These are phyloP conservation scores for Gallinago media DNA, from an alignment of 2,113 vertebrate species.

Conservation along the genomic window DNA sequence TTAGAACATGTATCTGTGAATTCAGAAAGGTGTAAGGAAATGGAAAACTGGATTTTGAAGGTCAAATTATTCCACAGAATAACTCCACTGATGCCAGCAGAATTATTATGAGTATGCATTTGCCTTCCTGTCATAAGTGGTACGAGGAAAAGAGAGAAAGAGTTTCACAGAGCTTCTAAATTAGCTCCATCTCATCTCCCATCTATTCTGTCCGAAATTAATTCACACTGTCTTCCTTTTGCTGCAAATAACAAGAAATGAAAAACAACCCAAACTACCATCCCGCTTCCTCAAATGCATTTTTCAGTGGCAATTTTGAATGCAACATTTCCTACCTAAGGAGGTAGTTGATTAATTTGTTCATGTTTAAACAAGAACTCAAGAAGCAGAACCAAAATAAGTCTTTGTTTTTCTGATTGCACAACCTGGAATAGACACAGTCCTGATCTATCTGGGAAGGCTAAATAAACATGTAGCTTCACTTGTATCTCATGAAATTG, in stretches of 20 bases:
- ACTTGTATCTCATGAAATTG: accelerated
- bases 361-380: conserved; percentile 9
- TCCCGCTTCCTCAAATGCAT: neutral
- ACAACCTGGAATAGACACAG: neutral
- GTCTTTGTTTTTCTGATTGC: neutral
- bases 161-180: conserved; percentile 22
- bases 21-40: neutral
- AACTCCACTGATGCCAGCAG: neutral
- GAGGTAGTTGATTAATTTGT: conserved; percentile 28
- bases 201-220: conserved; percentile 25
- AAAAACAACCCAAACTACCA: neutral
- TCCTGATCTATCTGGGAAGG: neutral
- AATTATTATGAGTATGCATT: conserved; percentile 13
- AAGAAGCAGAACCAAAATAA: neutral
- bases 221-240: conserved; percentile 11
- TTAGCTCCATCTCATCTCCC: conserved; percentile 6
- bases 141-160: neutral
- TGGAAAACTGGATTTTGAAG: conserved; percentile 19
- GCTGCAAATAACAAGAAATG: conserved; percentile 18
- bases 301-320: conserved; percentile 36
- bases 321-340: conserved; percentile 15
- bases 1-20: neutral
- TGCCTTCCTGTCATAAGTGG: neutral
- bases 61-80: conserved; percentile 36
- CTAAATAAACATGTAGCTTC: neutral